These are phyloP conservation scores for Kradibia gibbosae DNA, from an alignment of 1,140 invertebrate genomes.

Conservation along the genomic window DNA sequence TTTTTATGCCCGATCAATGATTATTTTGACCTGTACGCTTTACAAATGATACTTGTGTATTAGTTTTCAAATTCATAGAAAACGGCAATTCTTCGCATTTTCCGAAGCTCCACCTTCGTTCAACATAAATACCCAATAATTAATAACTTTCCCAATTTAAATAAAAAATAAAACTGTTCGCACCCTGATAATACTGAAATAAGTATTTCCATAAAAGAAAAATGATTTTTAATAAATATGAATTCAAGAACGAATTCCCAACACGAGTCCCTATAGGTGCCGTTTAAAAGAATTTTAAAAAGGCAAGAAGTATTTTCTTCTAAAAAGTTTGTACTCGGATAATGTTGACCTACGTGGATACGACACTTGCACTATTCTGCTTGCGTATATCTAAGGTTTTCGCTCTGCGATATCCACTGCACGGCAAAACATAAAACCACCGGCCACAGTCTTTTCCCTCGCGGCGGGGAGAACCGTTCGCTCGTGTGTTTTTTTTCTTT, in stretches of 20 bases:
- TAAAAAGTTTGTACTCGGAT: not conserved
- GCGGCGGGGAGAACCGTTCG: not conserved
- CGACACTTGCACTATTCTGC: constrained; percentile 4
- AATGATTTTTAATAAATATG: no score
- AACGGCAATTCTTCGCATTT: not conserved
- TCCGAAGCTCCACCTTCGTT: not conserved
- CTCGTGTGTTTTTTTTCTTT: no score
- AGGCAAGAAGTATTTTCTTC: not conserved
- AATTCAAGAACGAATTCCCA: no score
- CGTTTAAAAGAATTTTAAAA: no score
- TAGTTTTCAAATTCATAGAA: not conserved
- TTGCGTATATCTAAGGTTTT: not conserved
- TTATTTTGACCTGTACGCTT: not conserved
- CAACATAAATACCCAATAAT: not conserved
- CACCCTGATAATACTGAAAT: no score
- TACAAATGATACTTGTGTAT: no score
- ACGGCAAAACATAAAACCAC: constrained; percentile 50
- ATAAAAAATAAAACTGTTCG: no score
- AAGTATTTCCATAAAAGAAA: no score
- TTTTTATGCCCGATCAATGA: not conserved
- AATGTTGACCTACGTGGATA: constrained; percentile 25
- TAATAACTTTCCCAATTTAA: no score
- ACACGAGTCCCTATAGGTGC: no score
- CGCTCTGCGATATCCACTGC: constrained; percentile 42
- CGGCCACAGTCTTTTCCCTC: not conserved